A percentile compares a stretch with the other conserved stretches of the same genome.
These are phyloP conservation scores for Sebastes flavidus DNA, from an alignment of 2,797 vertebrate genomes.

Conservation along the genomic window DNA sequence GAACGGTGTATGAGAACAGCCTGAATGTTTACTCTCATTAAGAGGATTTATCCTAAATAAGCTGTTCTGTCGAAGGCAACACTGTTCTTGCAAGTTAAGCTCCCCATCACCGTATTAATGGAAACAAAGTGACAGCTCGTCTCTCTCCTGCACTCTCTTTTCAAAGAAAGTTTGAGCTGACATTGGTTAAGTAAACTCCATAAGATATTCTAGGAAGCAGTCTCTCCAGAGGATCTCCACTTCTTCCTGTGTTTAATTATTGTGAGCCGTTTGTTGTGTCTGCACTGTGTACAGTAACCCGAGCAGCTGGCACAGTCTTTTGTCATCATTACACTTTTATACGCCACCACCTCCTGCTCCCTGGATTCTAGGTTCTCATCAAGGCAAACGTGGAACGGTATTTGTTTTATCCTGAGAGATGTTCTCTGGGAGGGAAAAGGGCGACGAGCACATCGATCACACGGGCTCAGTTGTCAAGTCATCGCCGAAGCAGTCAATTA, in stretches of 20 bases:
- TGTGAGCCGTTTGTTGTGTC: slow-evolving; percentile 74
- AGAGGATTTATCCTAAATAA: slow-evolving; percentile 31
- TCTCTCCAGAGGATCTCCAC: slow-evolving; percentile 60
- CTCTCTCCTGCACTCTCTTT: slow-evolving; percentile 34
- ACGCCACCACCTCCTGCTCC: slow-evolving; percentile 54
- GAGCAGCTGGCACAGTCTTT: slow-evolving; percentile 74
- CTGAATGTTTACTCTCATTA: slow-evolving; percentile 10
- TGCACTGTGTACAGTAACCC: slow-evolving; percentile 73
- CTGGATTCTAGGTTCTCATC: slow-evolving; percentile 56
- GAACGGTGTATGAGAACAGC: no score
- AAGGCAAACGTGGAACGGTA: slow-evolving; percentile 57
- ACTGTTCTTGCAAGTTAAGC: slow-evolving; percentile 3
- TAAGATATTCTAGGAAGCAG: slow-evolving; percentile 54
- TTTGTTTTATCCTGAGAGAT: slow-evolving; percentile 74
- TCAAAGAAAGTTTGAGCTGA: slow-evolving; percentile 61
- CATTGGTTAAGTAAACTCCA: slow-evolving; percentile 52
- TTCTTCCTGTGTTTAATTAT: slow-evolving; percentile 78
- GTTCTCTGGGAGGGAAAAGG: slow-evolving; percentile 65
- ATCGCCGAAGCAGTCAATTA: slow-evolving; percentile 76
- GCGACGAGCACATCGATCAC: slow-evolving; percentile 76
- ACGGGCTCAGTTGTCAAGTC: slow-evolving; percentile 69
- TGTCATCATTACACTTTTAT: slow-evolving; percentile 81
- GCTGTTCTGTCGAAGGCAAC: slow-evolving; percentile 16
- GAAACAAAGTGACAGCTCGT: slow-evolving; percentile 54
- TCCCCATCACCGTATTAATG: slow-evolving; percentile 43